Percentiles rank a stretch among this genome's conserved stretches.
Evolutionary conservation across 2,797 vertebrate species (phyloP).

Genomic region (Enteromius paludinosus): DNA sequence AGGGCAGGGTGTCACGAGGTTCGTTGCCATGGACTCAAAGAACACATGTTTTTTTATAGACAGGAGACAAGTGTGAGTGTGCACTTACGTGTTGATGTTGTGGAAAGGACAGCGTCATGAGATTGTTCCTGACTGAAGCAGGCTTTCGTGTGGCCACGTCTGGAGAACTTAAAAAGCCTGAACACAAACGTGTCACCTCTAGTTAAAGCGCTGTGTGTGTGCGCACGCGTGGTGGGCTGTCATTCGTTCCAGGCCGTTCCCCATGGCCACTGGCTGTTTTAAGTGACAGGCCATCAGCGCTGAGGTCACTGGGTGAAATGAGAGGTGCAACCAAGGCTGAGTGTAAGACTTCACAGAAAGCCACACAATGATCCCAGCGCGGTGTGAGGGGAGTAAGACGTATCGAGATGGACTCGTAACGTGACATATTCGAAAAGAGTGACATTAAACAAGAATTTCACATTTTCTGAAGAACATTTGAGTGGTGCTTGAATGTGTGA

Average conservation of each 20-base stretch:
- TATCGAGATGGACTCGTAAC: background rate
- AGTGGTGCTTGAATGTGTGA: background rate
- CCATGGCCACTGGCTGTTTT: conserved; percentile 39
- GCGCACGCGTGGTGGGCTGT: conserved; percentile 1
- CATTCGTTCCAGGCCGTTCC: conserved; percentile 20
- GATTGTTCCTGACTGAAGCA: conserved; percentile 21
- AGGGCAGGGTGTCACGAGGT: conserved; percentile 70
- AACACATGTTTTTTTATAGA: conserved; percentile 62
- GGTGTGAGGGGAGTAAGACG: conserved; percentile 9
- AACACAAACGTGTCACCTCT: conserved; percentile 30
- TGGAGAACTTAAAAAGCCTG: conserved; percentile 35
- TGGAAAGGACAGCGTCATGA: conserved; percentile 43
- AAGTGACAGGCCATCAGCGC: conserved; percentile 51
- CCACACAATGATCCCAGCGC: background rate
- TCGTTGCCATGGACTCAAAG: conserved; percentile 69
- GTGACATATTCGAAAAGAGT: background rate
- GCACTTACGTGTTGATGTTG: conserved; percentile 44
- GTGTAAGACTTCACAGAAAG: conserved; percentile 35
- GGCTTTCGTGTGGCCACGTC: background rate
- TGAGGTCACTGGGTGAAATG: conserved; percentile 55
- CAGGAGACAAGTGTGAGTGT: conserved; percentile 48
- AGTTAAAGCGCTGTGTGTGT: conserved; percentile 24
- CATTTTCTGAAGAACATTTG: background rate
- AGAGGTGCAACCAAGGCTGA: conserved; percentile 26
- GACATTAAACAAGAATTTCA: background rate